A percentile compares a stretch with the other conserved stretches of the same genome.
phyloP scores from a whole-genome alignment of 1,140 invertebrate species.

The Aphelinus certus region DNA sequence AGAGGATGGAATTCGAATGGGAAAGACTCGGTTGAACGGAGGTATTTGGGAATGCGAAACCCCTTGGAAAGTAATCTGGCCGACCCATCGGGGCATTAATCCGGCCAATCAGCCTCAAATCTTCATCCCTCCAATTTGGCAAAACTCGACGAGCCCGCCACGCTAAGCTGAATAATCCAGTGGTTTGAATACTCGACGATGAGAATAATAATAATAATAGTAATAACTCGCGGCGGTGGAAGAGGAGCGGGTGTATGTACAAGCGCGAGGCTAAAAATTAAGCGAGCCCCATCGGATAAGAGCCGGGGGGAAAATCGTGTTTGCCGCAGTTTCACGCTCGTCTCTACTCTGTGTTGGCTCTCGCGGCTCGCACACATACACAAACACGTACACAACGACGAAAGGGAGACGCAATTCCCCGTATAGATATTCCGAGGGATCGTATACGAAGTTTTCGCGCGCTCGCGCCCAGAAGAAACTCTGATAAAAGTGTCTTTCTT shows the following conservation, averaged over 20 bases:
- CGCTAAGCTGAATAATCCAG: no score
- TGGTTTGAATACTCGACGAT: background rate
- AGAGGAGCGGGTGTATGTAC: no score
- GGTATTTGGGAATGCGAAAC: no score
- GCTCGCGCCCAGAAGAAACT: background rate
- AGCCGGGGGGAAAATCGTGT: slow-evolving; percentile 30
- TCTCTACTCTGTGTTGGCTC: background rate
- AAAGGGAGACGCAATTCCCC: no score
- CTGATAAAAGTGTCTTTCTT: slow-evolving; percentile 42
- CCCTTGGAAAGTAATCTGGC: no score
- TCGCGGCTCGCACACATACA: background rate
- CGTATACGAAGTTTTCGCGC: no score
- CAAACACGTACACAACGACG: no score
- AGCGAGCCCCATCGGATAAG: slow-evolving; percentile 13
- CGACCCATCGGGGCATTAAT: no score
- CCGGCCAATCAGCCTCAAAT: background rate
- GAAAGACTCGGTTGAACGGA: no score
- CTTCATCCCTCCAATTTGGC: slow-evolving; percentile 5
- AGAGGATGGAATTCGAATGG: no score
- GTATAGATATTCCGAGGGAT: no score
- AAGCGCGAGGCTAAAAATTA: slow-evolving; percentile 20
- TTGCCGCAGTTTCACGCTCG: slow-evolving; percentile 34
- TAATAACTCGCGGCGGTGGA: no score
- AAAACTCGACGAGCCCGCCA: background rate
- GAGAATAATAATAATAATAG: background rate